Base-by-base conservation (phyloP, 2,113 vertebrate species). In the Bagarius yarrelli region DNA sequence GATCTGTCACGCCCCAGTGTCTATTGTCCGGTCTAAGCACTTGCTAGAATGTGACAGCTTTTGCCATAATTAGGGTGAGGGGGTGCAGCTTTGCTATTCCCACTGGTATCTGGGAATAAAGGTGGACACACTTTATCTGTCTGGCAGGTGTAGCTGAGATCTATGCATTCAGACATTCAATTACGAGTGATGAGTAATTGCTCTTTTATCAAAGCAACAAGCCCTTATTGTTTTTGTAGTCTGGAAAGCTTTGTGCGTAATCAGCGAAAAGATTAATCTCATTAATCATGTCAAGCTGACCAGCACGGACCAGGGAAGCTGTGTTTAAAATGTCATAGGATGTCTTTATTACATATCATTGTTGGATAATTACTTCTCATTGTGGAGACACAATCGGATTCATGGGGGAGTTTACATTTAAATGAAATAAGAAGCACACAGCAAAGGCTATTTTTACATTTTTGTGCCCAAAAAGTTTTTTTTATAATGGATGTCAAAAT, bases 1-100 rank as follows among this genome's bases (percentile, higher is more conserved):
- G 86, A 86, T 86, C 83, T 86, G 87, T 87, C 82, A 86, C 74
- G 50, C 81, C 85, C 83, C 79, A 77, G 81, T 82, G 72, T 85
- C 85, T 83, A 84, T 88, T 89, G 88, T 89, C 81, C 81, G 27
- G 19, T 70, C 79, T 2, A 27, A 16, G 75, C 86, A 82, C 80
- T 87, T 79, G 85, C 60, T 70, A 69, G 82, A 63, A 67, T 77
- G 75, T 80, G 86, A 84, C 86, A 84, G 88, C 83, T 80, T 86
- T 81, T 57, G 66, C 81, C 77, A 83, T 83, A 84, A 87, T 82
- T 82, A 86, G 66, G 81, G 50, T 44, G 60, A 85, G 76, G 76
- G n/a, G 71, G 78, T 25, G 36, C 70, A 75, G 74, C 63, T 78
- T 75, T 61, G 71, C 80, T 66, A 80, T 79, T 84, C 67, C 85